Percentiles rank a stretch among this genome's conserved stretches.
These are phyloP conservation scores for Nomada flava DNA, from an alignment of 2,888 invertebrate species.

Conservation along the genomic window DNA sequence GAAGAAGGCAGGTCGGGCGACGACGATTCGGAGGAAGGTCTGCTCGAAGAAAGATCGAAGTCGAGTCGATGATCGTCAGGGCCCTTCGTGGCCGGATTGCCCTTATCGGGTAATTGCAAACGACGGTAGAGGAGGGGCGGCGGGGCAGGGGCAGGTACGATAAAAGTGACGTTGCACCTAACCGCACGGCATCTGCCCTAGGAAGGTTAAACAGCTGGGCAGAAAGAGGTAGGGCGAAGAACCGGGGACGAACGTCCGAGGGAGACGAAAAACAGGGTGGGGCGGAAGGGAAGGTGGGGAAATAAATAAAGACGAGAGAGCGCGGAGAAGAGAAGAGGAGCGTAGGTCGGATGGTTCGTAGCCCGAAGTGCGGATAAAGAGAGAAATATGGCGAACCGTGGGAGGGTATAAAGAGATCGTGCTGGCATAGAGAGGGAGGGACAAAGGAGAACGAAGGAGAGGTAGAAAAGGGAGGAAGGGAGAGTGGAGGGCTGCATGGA, in stretches of 20 bases:
- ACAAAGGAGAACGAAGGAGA: slow-evolving; percentile 58
- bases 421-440: slow-evolving; percentile 33
- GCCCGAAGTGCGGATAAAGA: slow-evolving; percentile 66
- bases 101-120: slow-evolving; percentile 78
- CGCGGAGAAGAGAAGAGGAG: slow-evolving; percentile 51
- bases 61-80: slow-evolving; percentile 39
- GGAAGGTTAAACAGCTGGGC: slow-evolving; percentile 77
- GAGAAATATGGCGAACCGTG: slow-evolving; percentile 55
- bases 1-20: not conserved
- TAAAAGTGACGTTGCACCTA: slow-evolving; percentile 77
- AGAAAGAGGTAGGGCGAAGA: slow-evolving; percentile 51
- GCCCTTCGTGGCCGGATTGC: slow-evolving; percentile 56
- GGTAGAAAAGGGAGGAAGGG: slow-evolving; percentile 59
- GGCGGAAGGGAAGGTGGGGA: not conserved
- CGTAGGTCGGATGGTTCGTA: slow-evolving; percentile 59
- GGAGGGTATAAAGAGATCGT: slow-evolving; percentile 55
- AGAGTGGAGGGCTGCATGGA: slow-evolving; percentile 71
- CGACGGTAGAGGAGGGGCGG: slow-evolving; percentile 4
- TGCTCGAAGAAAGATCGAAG: slow-evolving; percentile 40
- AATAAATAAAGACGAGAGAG: slow-evolving; percentile 41
- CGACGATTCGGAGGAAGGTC: slow-evolving; percentile 29
- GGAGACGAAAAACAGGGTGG: slow-evolving; percentile 30
- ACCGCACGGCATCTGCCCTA: slow-evolving; percentile 76
- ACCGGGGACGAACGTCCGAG: slow-evolving; percentile 41
- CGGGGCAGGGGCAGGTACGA: slow-evolving; percentile 51